A percentile compares a stretch with the other conserved stretches of the same genome.
Conservation (phyloP, 2,113 vertebrate genomes). For the Anarhynchus alexandrinus region DNA sequence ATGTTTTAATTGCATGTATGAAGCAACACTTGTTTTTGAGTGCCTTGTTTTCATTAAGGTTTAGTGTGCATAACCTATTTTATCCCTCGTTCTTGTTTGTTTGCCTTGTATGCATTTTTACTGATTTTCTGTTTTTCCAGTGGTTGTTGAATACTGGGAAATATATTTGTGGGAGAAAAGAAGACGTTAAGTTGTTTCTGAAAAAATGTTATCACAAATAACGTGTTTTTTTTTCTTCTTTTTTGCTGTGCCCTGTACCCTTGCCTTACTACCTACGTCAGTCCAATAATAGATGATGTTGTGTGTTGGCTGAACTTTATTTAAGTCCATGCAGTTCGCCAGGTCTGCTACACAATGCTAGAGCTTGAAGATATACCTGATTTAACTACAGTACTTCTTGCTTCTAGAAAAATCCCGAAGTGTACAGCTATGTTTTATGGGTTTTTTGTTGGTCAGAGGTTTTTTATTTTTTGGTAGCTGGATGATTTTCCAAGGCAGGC, state of each 20-base stretch:
- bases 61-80: background rate
- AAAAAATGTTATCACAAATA: background rate
- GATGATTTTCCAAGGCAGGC: background rate
- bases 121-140: background rate
- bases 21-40: background rate
- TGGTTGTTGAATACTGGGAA: background rate
- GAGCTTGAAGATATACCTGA: background rate
- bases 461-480: background rate
- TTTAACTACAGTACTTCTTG: background rate
- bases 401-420: background rate
- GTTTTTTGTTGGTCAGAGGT: background rate
- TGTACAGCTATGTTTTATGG: background rate
- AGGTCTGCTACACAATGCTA: background rate
- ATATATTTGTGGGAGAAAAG: background rate
- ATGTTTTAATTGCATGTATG: background rate
- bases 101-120: background rate
- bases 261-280: background rate
- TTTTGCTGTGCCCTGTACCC: background rate
- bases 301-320: background rate
- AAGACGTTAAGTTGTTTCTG: background rate
- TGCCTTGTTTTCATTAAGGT: background rate
- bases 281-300: background rate
- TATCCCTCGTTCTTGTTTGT: background rate
- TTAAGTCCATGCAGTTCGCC: background rate
- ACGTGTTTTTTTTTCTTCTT: background rate